Evolutionary conservation across 2,797 vertebrate species (phyloP).

Genomic region (Eremophila alpestris): DNA sequence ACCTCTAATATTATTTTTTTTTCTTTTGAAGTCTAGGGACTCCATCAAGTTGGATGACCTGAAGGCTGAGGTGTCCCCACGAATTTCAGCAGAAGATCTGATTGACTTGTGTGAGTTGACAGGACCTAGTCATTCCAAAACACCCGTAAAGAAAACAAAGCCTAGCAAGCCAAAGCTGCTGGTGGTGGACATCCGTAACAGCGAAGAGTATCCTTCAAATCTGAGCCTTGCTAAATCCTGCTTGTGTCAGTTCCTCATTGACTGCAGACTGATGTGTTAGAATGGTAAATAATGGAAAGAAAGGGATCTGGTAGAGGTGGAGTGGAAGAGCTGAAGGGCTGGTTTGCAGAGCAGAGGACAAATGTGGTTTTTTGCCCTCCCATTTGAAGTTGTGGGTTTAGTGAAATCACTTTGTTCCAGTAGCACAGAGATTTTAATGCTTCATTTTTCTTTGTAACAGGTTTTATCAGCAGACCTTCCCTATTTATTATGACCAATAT

Average conservation of each 20-base stretch:
- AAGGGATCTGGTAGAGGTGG: neutral
- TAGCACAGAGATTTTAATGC: neutral
- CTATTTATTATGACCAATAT: neutral
- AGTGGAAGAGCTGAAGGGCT: neutral
- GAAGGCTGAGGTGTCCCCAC: slow-evolving; percentile 92
- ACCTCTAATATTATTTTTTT: neutral
- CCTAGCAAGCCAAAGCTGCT: slow-evolving; percentile 92
- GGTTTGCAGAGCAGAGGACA: neutral
- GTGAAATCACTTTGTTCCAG: neutral
- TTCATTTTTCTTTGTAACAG: neutral
- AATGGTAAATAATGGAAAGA: neutral
- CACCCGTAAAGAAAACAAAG: slow-evolving; percentile 86
- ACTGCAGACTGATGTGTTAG: neutral
- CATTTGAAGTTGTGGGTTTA: neutral
- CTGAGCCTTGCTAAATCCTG: neutral
- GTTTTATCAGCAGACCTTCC: neutral
- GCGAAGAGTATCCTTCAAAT: slow-evolving; percentile 94
- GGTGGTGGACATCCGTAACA: slow-evolving; percentile 91
- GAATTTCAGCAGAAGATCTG: slow-evolving; percentile 95
- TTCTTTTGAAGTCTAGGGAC: slow-evolving; percentile 86
- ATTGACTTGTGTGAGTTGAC: slow-evolving; percentile 93
- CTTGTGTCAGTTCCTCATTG: neutral
- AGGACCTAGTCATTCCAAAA: slow-evolving; percentile 80
- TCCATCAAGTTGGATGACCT: slow-evolving; percentile 89
- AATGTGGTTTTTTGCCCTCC: neutral